Evolutionary conservation across 1,140 invertebrate species (phyloP), one percentile per base, ranked within the genome.

Genomic region (Belonocnema kinseyi): DNA sequence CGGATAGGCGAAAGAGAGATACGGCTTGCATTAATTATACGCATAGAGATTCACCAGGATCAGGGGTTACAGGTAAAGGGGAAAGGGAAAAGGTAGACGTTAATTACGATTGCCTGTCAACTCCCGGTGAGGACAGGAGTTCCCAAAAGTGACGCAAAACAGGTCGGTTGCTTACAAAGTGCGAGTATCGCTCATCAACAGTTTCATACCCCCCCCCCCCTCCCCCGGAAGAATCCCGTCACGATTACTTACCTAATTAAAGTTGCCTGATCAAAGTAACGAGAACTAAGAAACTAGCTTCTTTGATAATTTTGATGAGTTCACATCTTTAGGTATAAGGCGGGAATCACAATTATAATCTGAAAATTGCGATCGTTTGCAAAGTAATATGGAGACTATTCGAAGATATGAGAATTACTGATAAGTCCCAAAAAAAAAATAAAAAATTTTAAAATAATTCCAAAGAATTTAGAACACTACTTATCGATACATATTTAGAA

Each of bases 41-140:
- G 61, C 61, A 66, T 46, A 66, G 61, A 66, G 40, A 66, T 66
- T 66, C 26, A 66, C 14, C 61, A 66, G 53, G 70, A 74, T 51
- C 74, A 77, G 70, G 54, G 66, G 53, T 73, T 73, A 54, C 74
- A 74, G 79, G 50, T 46, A 61, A 61, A 26, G 33, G 71, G 21
- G 3, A 53, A 73, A 53, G 71, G 58, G 54, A 73, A 70, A 53
- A 70, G 76, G 81, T 81, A 81, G 82, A 86, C 82, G 82, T 86
- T 87, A 88, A 88, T 88, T 88, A 85, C 85, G 80, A 84, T 77
- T 78, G 84, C 74, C 74, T 74, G 83, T 80, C 80, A 46, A 40
- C 26, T n/a, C 61, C 7, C 21, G 13, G 5, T 21, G 33, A 66
- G 46, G 61, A 66, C 61, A 46, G 61, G 61, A 66, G 61, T 46